phyloP scores from a whole-genome alignment of 1,140 invertebrate genomes.

The Carcinoscorpius rotundicauda region DNA sequence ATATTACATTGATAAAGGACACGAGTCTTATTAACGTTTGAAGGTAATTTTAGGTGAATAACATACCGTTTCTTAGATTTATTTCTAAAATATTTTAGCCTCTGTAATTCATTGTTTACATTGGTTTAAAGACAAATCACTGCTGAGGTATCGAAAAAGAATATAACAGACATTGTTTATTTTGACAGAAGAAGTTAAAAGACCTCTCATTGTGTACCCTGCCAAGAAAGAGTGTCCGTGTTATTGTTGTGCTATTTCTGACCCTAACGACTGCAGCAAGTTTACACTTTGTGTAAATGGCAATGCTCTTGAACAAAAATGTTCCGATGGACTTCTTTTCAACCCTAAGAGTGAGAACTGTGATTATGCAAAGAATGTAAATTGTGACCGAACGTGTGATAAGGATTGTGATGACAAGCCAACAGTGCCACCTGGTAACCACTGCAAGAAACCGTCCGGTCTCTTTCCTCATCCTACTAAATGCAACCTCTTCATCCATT shows the following conservation, averaged over 20 bases:
- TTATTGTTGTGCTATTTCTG: conserved; percentile 5
- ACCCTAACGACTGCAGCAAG: conserved; percentile 9
- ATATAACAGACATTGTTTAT: too few relatives aligned
- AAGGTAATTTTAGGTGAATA: too few relatives aligned
- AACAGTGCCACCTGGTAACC: too few relatives aligned
- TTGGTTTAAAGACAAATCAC: too few relatives aligned
- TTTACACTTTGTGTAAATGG: conserved; percentile 9
- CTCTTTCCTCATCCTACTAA: conserved; percentile 6
- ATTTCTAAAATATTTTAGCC: too few relatives aligned
- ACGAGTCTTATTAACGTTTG: too few relatives aligned
- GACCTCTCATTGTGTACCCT: background rate
- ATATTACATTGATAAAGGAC: too few relatives aligned
- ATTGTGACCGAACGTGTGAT: background rate
- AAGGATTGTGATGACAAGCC: too few relatives aligned
- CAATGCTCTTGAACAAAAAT: background rate
- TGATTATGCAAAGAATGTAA: conserved; percentile 10
- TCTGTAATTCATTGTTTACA: too few relatives aligned
- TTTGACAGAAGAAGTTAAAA: too few relatives aligned
- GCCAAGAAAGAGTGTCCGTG: conserved; percentile 4
- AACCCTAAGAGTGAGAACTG: conserved; percentile 8
- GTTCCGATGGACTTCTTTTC: conserved; percentile 10
- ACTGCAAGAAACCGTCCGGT: background rate
- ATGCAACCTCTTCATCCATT: conserved; percentile 24
- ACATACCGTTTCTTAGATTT: too few relatives aligned
- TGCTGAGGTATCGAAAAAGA: too few relatives aligned